Base-by-base conservation (phyloP, 2,888 invertebrate genomes). In the Liopterus haemorrhoidalis region DNA sequence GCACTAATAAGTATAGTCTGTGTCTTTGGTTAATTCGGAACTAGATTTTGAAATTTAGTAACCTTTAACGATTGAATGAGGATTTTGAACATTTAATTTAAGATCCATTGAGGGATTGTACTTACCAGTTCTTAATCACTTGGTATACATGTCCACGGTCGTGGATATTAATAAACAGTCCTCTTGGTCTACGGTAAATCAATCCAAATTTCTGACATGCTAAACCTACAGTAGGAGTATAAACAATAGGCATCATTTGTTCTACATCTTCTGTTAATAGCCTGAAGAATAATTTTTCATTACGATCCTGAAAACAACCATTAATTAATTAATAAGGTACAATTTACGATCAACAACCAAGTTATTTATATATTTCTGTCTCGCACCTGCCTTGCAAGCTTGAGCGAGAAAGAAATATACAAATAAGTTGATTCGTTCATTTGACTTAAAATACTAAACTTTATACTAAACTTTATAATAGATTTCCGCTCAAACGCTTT, bases 161-260 rank as follows among this genome's bases (percentile, higher is more conserved):
- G 61, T 95, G 89, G 59, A 94, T 91, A 2, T 96, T 94, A 56
- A 99, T 82, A 66, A 95, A 99, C 6, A 97, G 78, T 48, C 97
- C 97, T 61, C 94, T 82, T 0, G 96, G 95, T 63, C 93, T 78
- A 51, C 95, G 78, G 67, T 90, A 95, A 64, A 96, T 91, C 51
- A 94, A 80, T 31, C 96, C 96, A 63, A 95, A 97, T 62, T 90
- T 88, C 71, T 96, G 96, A 66, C 97, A 97, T 0, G 96, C 97
- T 62, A 89, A 73, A 1, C 97, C 97, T 12, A 97, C 97, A 0
- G 96, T 96, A 0, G 97, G 97, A 1, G 97, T 99, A 67, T 97
- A 97, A 12, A 99, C 92, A 59, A 97, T 92, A 1, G 97, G 97
- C 83, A 97, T 86, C 70, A 94, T 81, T 62, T 84, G 80, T 67